These are phyloP conservation scores for Chrosomus eos DNA, from an alignment of 2,797 vertebrate genomes.

Conservation along the genomic window DNA sequence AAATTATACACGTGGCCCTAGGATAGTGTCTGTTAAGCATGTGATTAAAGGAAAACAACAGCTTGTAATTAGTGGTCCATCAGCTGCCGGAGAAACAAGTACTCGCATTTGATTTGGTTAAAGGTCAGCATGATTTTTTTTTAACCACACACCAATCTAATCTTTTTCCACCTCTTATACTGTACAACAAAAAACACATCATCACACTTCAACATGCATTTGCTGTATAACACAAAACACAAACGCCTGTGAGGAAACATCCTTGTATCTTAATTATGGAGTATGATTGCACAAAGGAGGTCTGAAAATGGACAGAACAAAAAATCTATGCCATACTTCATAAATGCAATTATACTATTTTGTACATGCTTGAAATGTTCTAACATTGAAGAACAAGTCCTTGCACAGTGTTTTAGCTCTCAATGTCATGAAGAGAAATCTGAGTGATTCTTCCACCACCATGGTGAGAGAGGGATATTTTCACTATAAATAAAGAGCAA, in stretches of 20 bases:
- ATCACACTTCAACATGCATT: background rate
- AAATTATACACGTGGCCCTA: conserved; percentile 30
- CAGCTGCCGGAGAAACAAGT: conserved; percentile 15
- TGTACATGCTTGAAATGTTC: conserved; percentile 38
- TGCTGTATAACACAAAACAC: background rate
- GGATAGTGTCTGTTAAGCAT: conserved; percentile 43
- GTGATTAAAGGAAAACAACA: conserved; percentile 48
- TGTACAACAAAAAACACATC: background rate
- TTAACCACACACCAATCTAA: background rate
- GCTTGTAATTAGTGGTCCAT: conserved; percentile 41
- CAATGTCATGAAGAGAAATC: conserved; percentile 54
- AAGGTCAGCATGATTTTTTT: conserved; percentile 9
- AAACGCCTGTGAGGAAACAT: background rate
- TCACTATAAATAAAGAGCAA: conserved; percentile 46
- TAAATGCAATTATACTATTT: conserved; percentile 12
- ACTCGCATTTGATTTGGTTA: conserved; percentile 17
- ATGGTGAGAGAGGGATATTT: conserved; percentile 60
- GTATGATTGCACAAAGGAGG: background rate
- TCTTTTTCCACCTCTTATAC: background rate
- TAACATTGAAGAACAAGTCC: conserved; percentile 53
- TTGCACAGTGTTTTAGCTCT: conserved; percentile 48
- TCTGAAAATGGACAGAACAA: background rate
- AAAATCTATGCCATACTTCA: conserved; percentile 4
- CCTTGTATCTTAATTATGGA: background rate
- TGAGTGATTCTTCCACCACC: conserved; percentile 52